These are phyloP conservation scores for Lymantria monacha DNA, from an alignment of 2,888 invertebrate species.

Conservation along the genomic window DNA sequence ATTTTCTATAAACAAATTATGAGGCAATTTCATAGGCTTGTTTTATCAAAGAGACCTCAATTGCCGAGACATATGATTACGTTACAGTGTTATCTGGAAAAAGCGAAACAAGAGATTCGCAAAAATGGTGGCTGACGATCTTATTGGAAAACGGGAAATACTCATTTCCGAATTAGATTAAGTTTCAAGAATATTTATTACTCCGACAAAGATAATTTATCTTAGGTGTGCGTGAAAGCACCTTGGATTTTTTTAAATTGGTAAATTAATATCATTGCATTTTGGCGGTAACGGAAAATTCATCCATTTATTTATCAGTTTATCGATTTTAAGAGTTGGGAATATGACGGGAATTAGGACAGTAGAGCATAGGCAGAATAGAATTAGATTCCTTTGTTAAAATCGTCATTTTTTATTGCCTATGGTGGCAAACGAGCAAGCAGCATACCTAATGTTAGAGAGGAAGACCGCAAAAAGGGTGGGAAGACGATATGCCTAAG, in stretches of 20 bases:
- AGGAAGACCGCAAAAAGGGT: too few species aligned
- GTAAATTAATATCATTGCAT: too few species aligned
- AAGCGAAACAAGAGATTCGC: slow-evolving; percentile 1
- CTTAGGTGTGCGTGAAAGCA: not conserved
- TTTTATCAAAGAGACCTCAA: slow-evolving; percentile 2
- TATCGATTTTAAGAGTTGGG: too few species aligned
- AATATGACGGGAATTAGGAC: too few species aligned
- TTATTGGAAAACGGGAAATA: slow-evolving; percentile 6
- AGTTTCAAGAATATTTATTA: slow-evolving; percentile 9
- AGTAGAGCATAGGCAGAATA: too few species aligned
- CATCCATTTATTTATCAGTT: too few species aligned
- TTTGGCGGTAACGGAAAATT: too few species aligned
- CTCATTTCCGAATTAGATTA: slow-evolving; percentile 15
- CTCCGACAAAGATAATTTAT: not conserved
- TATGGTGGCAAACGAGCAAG: too few species aligned
- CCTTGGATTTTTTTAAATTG: not conserved
- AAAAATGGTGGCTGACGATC: not conserved
- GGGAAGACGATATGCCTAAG: too few species aligned
- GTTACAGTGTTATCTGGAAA: not conserved
- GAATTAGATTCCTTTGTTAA: too few species aligned
- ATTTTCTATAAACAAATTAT: not conserved
- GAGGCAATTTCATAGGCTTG: not conserved
- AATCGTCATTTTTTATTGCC: too few species aligned
- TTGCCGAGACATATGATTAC: not conserved
- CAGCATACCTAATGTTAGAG: too few species aligned